Conservation (phyloP, 2,888 invertebrate species). For the Lithophane semibrunnea region DNA sequence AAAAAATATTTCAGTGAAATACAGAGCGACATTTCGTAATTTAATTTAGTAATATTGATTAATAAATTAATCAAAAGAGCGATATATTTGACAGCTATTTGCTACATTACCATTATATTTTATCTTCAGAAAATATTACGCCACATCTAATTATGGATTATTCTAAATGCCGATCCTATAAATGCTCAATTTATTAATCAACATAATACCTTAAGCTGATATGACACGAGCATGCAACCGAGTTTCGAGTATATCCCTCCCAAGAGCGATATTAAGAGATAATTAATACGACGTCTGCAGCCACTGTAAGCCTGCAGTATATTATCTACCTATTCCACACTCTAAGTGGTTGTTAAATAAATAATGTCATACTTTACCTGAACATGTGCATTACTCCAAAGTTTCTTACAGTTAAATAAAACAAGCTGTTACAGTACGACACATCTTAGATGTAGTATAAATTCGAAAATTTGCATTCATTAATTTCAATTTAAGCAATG, state of each 20-base stretch:
- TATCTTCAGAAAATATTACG: neutral
- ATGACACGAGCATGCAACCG: slow-evolving; percentile 7
- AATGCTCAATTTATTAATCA: neutral
- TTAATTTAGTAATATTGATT: no score
- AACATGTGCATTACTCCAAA: neutral
- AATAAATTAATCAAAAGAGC: no score
- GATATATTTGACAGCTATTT: no score
- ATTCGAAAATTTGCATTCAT: no score
- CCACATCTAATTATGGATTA: neutral
- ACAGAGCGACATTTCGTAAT: no score
- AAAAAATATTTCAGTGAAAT: no score
- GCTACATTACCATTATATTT: neutral
- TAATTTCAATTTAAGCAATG: no score
- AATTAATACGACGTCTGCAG: slow-evolving; percentile 10
- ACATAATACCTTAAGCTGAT: slow-evolving; percentile 30
- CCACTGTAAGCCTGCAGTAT: slow-evolving; percentile 11
- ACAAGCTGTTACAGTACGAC: no score
- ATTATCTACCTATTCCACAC: slow-evolving; percentile 4
- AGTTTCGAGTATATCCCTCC: slow-evolving; percentile 34
- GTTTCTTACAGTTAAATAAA: neutral
- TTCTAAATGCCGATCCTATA: neutral
- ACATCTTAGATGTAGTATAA: no score
- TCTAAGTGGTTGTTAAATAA: slow-evolving; percentile 35
- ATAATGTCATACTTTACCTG: neutral
- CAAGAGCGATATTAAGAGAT: slow-evolving; percentile 23